phyloP scores from a whole-genome alignment of 2,113 vertebrate species.

The Trematomus loennbergii region DNA sequence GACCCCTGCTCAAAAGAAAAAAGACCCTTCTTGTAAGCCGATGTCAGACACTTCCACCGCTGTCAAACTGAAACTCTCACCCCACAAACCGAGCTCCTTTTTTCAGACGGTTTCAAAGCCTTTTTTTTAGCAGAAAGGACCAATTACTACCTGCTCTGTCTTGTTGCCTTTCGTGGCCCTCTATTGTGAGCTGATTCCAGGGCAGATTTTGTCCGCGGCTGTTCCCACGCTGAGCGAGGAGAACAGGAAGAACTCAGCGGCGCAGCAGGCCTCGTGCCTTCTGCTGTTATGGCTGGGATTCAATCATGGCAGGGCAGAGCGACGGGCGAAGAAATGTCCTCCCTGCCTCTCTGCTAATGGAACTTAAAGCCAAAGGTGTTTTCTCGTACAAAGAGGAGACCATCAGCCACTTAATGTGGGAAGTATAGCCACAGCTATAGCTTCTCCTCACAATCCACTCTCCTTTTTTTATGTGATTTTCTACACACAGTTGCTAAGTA shows the following conservation, averaged over 20 bases:
- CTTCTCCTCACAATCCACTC: constrained; percentile 62
- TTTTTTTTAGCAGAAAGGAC: constrained; percentile 59
- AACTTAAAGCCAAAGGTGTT: constrained; percentile 73
- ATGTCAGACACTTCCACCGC: neutral
- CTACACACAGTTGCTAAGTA: no score
- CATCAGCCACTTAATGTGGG: constrained; percentile 68
- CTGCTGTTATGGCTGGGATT: constrained; percentile 78
- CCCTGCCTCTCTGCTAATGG: constrained; percentile 60
- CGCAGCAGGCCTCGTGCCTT: constrained; percentile 76
- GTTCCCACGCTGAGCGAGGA: constrained; percentile 75
- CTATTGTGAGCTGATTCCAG: constrained; percentile 65
- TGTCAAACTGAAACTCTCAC: constrained; percentile 34
- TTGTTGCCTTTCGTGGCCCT: constrained; percentile 54
- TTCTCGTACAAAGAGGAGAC: constrained; percentile 54
- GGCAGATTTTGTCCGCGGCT: constrained; percentile 69
- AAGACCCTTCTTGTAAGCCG: no score
- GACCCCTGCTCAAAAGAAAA: neutral
- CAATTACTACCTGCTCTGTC: constrained; percentile 68
- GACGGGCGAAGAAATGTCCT: constrained; percentile 52
- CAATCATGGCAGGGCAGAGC: constrained; percentile 71
- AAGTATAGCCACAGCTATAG: constrained; percentile 46
- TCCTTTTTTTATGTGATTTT: neutral
- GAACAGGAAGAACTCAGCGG: constrained; percentile 76
- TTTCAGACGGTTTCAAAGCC: constrained; percentile 11
- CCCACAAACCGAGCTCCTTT: constrained; percentile 24